phyloP scores from a whole-genome alignment of 2,888 invertebrate genomes.

The Leptopilina myrica region DNA sequence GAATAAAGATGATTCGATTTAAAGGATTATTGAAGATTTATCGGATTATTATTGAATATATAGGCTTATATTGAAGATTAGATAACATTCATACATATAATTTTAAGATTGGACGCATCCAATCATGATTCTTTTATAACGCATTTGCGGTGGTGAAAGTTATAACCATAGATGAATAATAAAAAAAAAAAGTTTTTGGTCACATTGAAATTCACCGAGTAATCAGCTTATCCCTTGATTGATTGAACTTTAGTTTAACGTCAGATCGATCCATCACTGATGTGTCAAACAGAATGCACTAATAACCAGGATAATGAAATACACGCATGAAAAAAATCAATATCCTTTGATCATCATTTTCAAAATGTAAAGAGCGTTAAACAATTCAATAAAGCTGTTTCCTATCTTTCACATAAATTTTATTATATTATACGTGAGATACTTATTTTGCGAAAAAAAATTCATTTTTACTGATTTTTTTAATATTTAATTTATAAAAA shows the following conservation, averaged over 20 bases:
- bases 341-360: conserved; percentile 1
- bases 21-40: too few relatives aligned
- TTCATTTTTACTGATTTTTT: too few relatives aligned
- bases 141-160: not conserved
- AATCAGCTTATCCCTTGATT: conserved; percentile 70
- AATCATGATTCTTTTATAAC: not conserved
- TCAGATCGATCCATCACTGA: conserved; percentile 66
- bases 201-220: conserved; percentile 43
- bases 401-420: too few relatives aligned
- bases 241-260: conserved; percentile 63
- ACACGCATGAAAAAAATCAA: conserved; percentile 46
- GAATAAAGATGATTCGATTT: too few relatives aligned
- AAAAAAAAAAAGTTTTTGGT: conserved; percentile 1
- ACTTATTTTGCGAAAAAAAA: too few relatives aligned
- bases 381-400: too few relatives aligned
- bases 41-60: too few relatives aligned
- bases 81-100: too few relatives aligned
- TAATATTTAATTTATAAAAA: too few relatives aligned
- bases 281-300: conserved; percentile 61
- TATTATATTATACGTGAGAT: too few relatives aligned
- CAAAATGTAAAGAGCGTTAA: too few relatives aligned
- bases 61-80: too few relatives aligned
- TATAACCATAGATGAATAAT: not conserved
- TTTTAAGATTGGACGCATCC: not conserved
- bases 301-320: conserved; percentile 68